These are phyloP conservation scores for Tinamus guttatus DNA, from an alignment of 2,113 vertebrate genomes.

Conservation along the genomic window DNA sequence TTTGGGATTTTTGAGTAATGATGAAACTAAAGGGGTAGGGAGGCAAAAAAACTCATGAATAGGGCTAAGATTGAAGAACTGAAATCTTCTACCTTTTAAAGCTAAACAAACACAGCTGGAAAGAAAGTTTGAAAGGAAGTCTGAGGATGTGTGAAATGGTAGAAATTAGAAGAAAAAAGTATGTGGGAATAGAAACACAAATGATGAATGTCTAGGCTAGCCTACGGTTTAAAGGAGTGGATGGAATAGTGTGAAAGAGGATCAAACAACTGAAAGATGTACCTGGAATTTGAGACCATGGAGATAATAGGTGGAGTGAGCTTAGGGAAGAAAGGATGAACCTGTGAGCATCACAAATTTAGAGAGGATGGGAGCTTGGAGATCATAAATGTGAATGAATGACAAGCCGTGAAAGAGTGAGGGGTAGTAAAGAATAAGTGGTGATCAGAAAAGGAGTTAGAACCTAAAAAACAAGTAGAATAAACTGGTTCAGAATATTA, in stretches of 20 bases:
- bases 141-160: neutral
- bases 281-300: neutral
- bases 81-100: neutral
- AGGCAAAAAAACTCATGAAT: neutral
- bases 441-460: neutral
- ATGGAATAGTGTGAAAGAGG: neutral
- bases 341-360: slow-evolving; percentile 1
- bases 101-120: neutral
- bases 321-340: neutral
- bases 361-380: neutral
- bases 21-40: neutral
- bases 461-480: neutral
- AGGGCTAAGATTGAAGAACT: neutral
- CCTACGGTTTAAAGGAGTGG: neutral
- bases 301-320: neutral
- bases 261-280: neutral
- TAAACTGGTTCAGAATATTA: neutral
- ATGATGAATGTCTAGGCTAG: neutral
- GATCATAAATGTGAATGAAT: slow-evolving; percentile 36
- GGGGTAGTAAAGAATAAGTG: slow-evolving; percentile 20
- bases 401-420: slow-evolving; percentile 21
- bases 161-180: neutral
- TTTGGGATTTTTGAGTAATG: neutral
- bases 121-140: neutral
- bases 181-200: neutral